Evolutionary conservation across 2,113 vertebrate genomes (phyloP).

Genomic region (Clarias macrocephalus): DNA sequence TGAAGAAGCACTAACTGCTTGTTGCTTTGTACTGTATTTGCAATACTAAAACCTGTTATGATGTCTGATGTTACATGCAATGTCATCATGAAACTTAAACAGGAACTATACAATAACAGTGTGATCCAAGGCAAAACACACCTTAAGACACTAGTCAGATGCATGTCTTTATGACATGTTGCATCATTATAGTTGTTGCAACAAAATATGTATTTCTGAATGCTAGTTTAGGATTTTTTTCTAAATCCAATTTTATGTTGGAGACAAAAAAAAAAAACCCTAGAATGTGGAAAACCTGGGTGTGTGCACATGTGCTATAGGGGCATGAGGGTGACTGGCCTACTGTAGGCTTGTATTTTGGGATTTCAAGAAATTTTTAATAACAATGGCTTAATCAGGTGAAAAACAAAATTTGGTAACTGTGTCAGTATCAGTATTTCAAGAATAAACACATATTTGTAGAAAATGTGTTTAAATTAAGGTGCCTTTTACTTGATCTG

Average conservation of each 20-base stretch:
- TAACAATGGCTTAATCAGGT: background rate
- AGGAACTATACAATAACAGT: slow-evolving; percentile 27
- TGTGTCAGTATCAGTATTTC: no score
- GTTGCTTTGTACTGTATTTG: background rate
- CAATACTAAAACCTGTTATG: background rate
- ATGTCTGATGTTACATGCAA: slow-evolving; percentile 29
- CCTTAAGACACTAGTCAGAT: background rate
- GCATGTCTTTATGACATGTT: background rate
- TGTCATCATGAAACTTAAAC: background rate
- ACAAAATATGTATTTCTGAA: background rate
- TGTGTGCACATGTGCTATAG: background rate
- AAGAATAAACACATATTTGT: no score
- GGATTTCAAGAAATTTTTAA: background rate
- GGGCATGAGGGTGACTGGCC: background rate
- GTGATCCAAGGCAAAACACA: background rate
- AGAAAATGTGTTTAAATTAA: no score
- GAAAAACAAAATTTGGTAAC: no score
- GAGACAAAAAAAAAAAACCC: background rate
- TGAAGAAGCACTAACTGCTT: background rate
- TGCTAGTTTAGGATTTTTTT: background rate
- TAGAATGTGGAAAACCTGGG: background rate
- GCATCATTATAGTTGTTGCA: background rate
- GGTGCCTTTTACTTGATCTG: no score
- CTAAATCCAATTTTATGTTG: background rate
- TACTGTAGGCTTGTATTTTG: background rate